phyloP scores from a whole-genome alignment of 2,888 invertebrate species.

The Zaprionus lineosus region DNA sequence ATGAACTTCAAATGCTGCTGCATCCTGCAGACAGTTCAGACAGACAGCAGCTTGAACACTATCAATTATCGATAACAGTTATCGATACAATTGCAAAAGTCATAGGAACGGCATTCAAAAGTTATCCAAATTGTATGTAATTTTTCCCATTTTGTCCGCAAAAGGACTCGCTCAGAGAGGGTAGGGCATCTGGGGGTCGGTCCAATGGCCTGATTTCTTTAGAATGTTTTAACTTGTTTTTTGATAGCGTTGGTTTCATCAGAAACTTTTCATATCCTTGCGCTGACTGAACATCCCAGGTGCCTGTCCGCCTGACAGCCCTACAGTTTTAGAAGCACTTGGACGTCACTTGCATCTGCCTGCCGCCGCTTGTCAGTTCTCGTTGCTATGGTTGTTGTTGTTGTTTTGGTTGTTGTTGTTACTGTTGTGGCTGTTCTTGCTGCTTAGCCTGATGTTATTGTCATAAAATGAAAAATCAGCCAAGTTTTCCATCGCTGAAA shows the following conservation, averaged over 20 bases:
- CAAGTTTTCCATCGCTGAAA: conserved; percentile 40
- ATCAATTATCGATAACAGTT: too few relatives aligned
- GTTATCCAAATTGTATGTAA: too few relatives aligned
- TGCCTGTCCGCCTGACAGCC: conserved; percentile 5
- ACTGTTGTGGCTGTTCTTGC: conserved; percentile 13
- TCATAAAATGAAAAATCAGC: conserved; percentile 41
- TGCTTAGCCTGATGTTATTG: conserved; percentile 22
- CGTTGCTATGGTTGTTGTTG: conserved; percentile 1
- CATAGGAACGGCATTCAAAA: too few relatives aligned
- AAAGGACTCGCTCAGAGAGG: too few relatives aligned
- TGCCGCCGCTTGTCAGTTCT: background rate
- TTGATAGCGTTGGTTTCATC: conserved; percentile 3
- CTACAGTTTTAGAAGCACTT: conserved; percentile 35
- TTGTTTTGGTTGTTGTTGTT: conserved; percentile 3
- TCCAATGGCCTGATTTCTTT: background rate
- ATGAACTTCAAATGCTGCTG: too few relatives aligned
- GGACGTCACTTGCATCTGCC: conserved; percentile 41
- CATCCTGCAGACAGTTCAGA: too few relatives aligned
- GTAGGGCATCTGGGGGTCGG: background rate
- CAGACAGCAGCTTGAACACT: too few relatives aligned
- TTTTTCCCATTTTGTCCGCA: too few relatives aligned
- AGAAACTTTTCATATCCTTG: conserved; percentile 1
- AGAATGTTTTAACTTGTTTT: background rate
- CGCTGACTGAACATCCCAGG: conserved; percentile 4
- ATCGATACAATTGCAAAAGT: too few relatives aligned